A percentile compares a stretch with the other conserved stretches of the same genome.
Conservation (phyloP, 2,113 vertebrate species). For the Anseranas semipalmata region DNA sequence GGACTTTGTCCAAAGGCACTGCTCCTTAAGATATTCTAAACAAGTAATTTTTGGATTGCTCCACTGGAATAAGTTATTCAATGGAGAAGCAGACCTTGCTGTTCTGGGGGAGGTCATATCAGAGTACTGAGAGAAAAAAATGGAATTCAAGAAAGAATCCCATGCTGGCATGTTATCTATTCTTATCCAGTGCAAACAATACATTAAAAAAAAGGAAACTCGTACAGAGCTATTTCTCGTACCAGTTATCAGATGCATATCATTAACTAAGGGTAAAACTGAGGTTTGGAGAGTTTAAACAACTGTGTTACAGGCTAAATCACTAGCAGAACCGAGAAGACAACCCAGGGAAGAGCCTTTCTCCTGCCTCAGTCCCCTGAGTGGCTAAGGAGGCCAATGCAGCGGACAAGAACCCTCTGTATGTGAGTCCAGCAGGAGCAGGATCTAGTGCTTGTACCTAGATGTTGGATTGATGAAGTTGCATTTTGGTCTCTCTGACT, state of each 20-base stretch:
- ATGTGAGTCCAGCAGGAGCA: neutral
- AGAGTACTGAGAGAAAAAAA: neutral
- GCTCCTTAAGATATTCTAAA: neutral
- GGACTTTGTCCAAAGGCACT: neutral
- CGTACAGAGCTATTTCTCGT: neutral
- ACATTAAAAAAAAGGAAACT: neutral
- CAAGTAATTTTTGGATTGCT: neutral
- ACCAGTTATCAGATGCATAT: neutral
- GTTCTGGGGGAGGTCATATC: neutral
- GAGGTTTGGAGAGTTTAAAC: neutral
- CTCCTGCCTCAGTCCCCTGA: neutral
- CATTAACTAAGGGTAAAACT: neutral
- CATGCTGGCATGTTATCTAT: neutral
- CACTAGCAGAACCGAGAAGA: neutral
- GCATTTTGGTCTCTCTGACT: neutral
- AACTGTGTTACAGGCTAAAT: neutral
- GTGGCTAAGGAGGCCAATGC: neutral
- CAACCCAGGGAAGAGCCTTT: neutral
- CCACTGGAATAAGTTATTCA: neutral
- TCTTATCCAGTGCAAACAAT: neutral
- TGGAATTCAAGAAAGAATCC: neutral
- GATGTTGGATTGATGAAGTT: neutral
- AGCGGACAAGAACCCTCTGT: neutral
- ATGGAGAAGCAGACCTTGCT: neutral
- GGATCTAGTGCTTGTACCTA: neutral